Conservation (phyloP, 2,113 vertebrate species). For the Corynorhinus townsendii region DNA sequence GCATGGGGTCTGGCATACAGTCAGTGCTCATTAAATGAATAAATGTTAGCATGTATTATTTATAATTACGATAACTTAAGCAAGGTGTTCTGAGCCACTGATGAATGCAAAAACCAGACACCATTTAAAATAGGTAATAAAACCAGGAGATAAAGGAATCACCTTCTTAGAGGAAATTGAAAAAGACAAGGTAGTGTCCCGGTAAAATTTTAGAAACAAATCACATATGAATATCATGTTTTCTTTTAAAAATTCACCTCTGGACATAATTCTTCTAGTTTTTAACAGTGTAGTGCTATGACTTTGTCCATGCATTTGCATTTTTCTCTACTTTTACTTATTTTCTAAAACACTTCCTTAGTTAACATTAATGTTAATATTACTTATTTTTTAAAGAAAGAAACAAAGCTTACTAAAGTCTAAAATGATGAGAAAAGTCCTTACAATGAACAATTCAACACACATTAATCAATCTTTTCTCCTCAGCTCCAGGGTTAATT, state of each 20-base stretch:
- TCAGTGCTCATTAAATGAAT: not conserved
- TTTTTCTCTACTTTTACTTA: not conserved
- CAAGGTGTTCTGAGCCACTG: not conserved
- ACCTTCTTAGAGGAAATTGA: not conserved
- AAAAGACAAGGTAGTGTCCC: not conserved
- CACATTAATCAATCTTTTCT: not conserved
- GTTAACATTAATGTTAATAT: not conserved
- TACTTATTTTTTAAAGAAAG: not conserved
- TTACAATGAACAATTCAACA: slow-evolving; percentile 2
- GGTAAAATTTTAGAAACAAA: not conserved
- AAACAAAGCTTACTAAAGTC: not conserved
- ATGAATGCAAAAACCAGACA: not conserved
- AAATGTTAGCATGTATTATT: not conserved
- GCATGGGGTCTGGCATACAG: not conserved
- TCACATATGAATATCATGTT: not conserved
- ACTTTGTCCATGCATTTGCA: not conserved
- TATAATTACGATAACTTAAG: not conserved
- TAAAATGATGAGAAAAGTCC: not conserved
- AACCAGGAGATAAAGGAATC: not conserved
- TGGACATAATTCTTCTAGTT: not conserved
- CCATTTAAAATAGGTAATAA: not conserved
- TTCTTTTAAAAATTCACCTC: not conserved
- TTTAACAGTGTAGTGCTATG: not conserved
- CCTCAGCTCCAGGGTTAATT: not conserved
- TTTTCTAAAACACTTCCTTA: not conserved